Base-by-base conservation (phyloP, 2,113 vertebrate species). In the Bufo gargarizans region DNA sequence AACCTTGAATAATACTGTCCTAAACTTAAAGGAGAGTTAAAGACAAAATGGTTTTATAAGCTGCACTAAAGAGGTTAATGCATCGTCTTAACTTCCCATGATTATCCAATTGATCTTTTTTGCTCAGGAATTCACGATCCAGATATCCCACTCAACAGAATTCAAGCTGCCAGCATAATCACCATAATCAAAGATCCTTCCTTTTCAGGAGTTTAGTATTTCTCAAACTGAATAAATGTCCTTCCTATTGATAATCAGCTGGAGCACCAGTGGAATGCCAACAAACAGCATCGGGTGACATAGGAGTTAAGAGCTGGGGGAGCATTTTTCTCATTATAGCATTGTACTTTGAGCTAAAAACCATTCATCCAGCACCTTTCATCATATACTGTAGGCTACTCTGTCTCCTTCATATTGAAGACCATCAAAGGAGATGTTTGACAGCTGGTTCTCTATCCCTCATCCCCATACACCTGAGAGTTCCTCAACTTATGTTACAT, bases 31-130 rank as follows among this genome's bases (percentile, higher is more conserved):
- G 82, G 20, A 55, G 82, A 55, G 47, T n/a, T 55, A 16, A 16
- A 69, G 81, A 61, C 81, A 83, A 67, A 67, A 69, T 83, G 49
- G 81, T 83, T 83, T 69, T 83, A 53, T 69, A 50, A 22, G 63
- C 63, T 71, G 7, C 55, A 49, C 47, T 71, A 84, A 84, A 84
- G 20, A n/a, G 19, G 22, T 14, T 55, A 53, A 84, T 55, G 63
- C 20, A 55, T 71, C 43, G 65, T 7, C 65, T 50, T 13, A 22
- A 13, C n/a, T 71, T 71, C n/a, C 43, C 16, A 45, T 47, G 33
- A 22, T 84, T 49, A 71, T 55, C 65, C 69, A 61, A 82, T 84
- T 71, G 47, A 84, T 84, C 63, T 84, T 14, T 14, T 83, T n/a
- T 67, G 56, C 22, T 53, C 61, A 69, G 65, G 20, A 84, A 84